A percentile compares a stretch with the other conserved stretches of the same genome.
These are phyloP conservation scores for Acanthornis magna DNA, from an alignment of 2,797 vertebrate genomes.

Conservation along the genomic window DNA sequence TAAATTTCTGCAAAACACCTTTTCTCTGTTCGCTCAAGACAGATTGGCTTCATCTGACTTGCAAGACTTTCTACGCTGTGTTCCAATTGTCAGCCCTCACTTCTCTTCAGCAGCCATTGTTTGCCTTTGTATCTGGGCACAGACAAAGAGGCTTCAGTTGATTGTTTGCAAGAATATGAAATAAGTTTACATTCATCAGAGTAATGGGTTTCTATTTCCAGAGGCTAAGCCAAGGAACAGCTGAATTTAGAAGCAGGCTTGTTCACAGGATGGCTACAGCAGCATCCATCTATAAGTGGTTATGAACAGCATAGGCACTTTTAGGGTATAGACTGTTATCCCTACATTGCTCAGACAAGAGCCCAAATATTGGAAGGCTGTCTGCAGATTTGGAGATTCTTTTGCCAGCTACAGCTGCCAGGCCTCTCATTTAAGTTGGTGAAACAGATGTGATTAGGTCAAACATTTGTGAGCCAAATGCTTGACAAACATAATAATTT, in stretches of 20 bases:
- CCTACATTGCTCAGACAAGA: conserved; percentile 31
- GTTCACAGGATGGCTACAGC: neutral
- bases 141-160: conserved; percentile 22
- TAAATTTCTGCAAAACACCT: neutral
- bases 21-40: neutral
- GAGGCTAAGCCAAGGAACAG: neutral
- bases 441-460: conserved; percentile 59
- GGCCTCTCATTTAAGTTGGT: conserved; percentile 29
- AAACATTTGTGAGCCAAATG: conserved; percentile 43
- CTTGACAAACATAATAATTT: conserved; percentile 2
- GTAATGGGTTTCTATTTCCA: neutral
- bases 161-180: conserved; percentile 29
- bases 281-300: neutral
- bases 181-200: conserved; percentile 9
- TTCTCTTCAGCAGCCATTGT: neutral
- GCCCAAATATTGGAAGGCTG: conserved; percentile 14
- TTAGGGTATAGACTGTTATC: neutral
- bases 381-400: conserved; percentile 6
- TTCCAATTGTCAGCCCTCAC: neutral
- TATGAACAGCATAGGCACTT: neutral
- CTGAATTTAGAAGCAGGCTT: conserved; percentile 30
- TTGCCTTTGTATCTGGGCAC: neutral
- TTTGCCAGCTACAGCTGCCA: conserved; percentile 39
- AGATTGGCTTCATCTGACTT: conserved; percentile 3
- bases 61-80: neutral